Conservation (phyloP, 2,113 vertebrate species). For the Silurus glanis region DNA sequence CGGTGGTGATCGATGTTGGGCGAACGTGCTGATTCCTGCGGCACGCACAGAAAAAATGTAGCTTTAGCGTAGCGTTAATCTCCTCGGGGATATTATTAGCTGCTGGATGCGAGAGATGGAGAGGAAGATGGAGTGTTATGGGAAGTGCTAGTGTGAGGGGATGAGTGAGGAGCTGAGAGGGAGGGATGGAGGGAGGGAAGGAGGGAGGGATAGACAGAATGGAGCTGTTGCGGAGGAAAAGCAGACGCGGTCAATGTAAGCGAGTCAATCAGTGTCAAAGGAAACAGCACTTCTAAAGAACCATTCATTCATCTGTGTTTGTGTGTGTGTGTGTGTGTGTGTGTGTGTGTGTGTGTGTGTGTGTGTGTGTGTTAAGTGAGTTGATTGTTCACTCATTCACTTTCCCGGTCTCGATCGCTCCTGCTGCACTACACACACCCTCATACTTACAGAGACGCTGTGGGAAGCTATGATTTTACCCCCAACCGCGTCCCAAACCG, state of each 20-base stretch:
- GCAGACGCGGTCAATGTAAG: slow-evolving; percentile 14
- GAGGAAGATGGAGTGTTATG: slow-evolving; percentile 8
- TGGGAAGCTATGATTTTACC: slow-evolving; percentile 39
- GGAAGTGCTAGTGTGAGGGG: neutral
- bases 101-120: neutral
- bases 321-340: slow-evolving; percentile 33
- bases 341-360: slow-evolving; percentile 22
- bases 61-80: slow-evolving; percentile 1
- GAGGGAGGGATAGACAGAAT: slow-evolving; percentile 2
- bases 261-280: slow-evolving; percentile 47
- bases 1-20: neutral
- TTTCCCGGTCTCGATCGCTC: slow-evolving; percentile 25
- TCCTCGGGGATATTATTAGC: neutral
- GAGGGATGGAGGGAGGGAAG: neutral
- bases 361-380: neutral
- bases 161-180: slow-evolving; percentile 1
- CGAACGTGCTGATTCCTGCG: neutral
- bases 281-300: slow-evolving; percentile 22
- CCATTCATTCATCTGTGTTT: slow-evolving; percentile 22
- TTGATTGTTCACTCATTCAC: slow-evolving; percentile 52
- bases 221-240: neutral
- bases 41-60: neutral
- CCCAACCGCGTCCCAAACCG: neutral
- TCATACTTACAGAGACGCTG: slow-evolving; percentile 6
- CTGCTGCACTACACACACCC: neutral